Percentiles rank a stretch among this genome's conserved stretches.
These are phyloP conservation scores for Neolamprologus fasciatus DNA, from an alignment of 2,113 vertebrate genomes.

Conservation along the genomic window DNA sequence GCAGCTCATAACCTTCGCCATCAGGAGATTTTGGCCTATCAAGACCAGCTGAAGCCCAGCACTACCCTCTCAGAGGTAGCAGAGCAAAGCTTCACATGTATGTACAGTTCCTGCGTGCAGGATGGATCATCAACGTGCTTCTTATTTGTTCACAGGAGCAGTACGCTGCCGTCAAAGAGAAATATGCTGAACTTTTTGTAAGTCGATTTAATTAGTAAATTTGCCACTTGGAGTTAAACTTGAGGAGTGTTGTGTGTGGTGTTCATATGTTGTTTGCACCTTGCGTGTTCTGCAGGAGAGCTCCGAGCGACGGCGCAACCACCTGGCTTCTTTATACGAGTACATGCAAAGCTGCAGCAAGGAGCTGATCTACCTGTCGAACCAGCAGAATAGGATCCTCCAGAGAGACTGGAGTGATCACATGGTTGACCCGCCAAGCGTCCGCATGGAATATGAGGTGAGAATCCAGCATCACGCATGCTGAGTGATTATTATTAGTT, in stretches of 20 bases:
- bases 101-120: neutral
- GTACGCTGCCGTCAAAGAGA: constrained; percentile 66
- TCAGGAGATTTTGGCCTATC: constrained; percentile 85
- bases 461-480: neutral
- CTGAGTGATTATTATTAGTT: neutral
- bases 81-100: neutral
- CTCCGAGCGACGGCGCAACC: constrained; percentile 67
- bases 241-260: neutral
- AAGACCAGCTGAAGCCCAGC: constrained; percentile 67
- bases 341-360: constrained; percentile 88
- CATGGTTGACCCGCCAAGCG: constrained; percentile 68
- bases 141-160: constrained; percentile 57
- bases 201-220: constrained; percentile 36
- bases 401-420: constrained; percentile 92
- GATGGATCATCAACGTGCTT: neutral
- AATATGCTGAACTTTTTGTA: constrained; percentile 79
- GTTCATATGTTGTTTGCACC: neutral
- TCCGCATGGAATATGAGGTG: constrained; percentile 85
- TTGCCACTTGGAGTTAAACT: neutral
- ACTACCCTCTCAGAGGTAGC: constrained; percentile 48
- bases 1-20: constrained; percentile 89
- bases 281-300: constrained; percentile 69
- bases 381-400: constrained; percentile 81
- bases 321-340: constrained; percentile 84
- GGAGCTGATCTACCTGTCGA: constrained; percentile 79